A percentile compares a stretch with the other conserved stretches of the same genome.
Conservation (phyloP, 2,888 invertebrate genomes). For the Philopedon plagiatum region DNA sequence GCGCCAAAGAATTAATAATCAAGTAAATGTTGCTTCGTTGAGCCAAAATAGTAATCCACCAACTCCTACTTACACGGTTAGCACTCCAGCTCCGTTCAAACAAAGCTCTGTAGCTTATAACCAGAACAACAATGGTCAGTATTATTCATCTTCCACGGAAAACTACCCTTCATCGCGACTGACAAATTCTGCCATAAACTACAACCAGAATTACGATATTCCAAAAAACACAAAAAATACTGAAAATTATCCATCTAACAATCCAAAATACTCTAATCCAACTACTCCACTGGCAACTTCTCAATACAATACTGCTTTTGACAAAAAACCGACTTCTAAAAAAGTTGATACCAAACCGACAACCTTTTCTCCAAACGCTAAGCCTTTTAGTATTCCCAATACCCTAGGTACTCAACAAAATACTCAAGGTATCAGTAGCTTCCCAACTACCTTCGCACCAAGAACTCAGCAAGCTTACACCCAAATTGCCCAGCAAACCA, state of each 20-base stretch:
- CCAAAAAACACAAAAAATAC: constrained; percentile 53
- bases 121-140: constrained; percentile 41
- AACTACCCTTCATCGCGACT: constrained; percentile 59
- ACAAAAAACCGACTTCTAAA: constrained; percentile 60
- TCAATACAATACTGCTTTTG: constrained; percentile 56
- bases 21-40: constrained; percentile 42
- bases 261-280: constrained; percentile 54
- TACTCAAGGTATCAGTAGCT: constrained; percentile 52
- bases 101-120: constrained; percentile 57
- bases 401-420: constrained; percentile 12
- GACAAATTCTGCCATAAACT: constrained; percentile 52
- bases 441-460: constrained; percentile 64
- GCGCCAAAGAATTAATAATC: constrained; percentile 56
- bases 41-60: constrained; percentile 58
- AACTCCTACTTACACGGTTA: constrained; percentile 61
- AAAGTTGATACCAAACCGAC: constrained; percentile 62
- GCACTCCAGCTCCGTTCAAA: constrained; percentile 67
- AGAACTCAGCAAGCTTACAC: constrained; percentile 63
- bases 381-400: constrained; percentile 55
- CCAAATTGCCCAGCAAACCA: constrained; percentile 60
- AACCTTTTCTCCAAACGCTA: constrained; percentile 63
- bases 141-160: constrained; percentile 58
- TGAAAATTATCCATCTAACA: constrained; percentile 53
- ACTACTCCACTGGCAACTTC: constrained; percentile 59
- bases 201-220: constrained; percentile 54